Evolutionary conservation across 1,140 invertebrate species (phyloP).

Genomic region (Calephelis nemesis): DNA sequence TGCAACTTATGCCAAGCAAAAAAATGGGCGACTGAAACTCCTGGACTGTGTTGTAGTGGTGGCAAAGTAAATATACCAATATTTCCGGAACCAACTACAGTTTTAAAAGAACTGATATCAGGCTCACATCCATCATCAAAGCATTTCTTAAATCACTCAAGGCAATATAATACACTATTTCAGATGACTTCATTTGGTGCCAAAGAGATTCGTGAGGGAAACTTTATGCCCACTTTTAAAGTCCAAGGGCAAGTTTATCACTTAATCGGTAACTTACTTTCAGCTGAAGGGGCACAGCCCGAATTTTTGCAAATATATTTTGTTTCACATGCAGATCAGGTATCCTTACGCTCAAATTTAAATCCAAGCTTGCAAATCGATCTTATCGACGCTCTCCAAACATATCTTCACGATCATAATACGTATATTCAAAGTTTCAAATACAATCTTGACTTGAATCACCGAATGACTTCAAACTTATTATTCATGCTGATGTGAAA

Average conservation of each 20-base stretch:
- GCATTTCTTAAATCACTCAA: constrained; percentile 35
- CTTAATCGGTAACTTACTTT: constrained; percentile 16
- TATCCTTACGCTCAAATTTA: constrained; percentile 35
- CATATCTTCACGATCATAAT: constrained; percentile 30
- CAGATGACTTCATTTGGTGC: constrained; percentile 37
- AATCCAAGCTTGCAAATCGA: constrained; percentile 38
- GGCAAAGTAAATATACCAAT: constrained; percentile 35
- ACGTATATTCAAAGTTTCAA: constrained; percentile 42
- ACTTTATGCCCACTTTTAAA: constrained; percentile 27
- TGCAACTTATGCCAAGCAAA: constrained; percentile 34
- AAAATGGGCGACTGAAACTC: constrained; percentile 35
- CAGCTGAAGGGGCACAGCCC: constrained; percentile 30
- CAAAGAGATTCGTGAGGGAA: constrained; percentile 39
- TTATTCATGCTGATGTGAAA: constrained; percentile 43
- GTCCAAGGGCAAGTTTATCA: too few species aligned
- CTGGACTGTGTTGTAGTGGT: constrained; percentile 33
- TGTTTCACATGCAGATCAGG: constrained; percentile 32
- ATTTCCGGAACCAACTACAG: constrained; percentile 31
- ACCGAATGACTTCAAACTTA: constrained; percentile 39
- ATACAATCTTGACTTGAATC: constrained; percentile 35
- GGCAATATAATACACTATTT: constrained; percentile 41
- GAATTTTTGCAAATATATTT: constrained; percentile 35
- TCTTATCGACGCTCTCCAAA: constrained; percentile 40
- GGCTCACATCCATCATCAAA: constrained; percentile 31
- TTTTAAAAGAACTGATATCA: constrained; percentile 34